Conservation (phyloP, 2,113 vertebrate genomes). For the Phrynosoma blainvillii region DNA sequence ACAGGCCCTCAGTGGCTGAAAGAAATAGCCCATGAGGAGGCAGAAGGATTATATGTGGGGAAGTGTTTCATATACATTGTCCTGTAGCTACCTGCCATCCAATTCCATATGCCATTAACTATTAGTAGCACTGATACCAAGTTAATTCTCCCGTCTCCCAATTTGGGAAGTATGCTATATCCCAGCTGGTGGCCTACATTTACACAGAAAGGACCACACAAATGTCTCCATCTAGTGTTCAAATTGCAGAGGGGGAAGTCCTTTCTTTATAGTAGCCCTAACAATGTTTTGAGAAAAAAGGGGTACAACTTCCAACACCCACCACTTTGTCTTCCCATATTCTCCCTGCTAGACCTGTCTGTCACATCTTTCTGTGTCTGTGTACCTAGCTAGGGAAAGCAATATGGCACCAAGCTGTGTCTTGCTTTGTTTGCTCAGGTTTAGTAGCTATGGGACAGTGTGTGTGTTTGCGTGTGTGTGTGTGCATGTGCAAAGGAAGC, state of each 20-base stretch:
- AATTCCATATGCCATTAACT: background rate
- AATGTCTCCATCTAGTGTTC: background rate
- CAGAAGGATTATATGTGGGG: background rate
- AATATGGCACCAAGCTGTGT: background rate
- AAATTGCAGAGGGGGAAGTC: background rate
- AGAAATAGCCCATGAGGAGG: background rate
- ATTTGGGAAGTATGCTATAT: background rate
- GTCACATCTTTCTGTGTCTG: background rate
- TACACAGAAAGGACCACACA: constrained; percentile 9
- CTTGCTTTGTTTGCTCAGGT: too few species aligned
- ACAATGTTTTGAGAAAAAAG: background rate
- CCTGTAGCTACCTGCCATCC: constrained; percentile 6
- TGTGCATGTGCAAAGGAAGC: too few species aligned
- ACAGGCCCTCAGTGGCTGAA: rapidly evolving
- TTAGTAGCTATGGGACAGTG: too few species aligned
- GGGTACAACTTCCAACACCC: background rate
- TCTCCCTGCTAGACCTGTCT: background rate
- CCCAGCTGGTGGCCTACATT: background rate
- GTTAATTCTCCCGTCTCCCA: background rate
- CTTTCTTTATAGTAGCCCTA: background rate
- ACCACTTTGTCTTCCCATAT: background rate
- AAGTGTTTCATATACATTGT: background rate
- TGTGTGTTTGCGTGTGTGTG: too few species aligned
- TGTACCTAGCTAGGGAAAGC: background rate
- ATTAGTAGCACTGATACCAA: constrained; percentile 1